Evolutionary conservation across 1,140 invertebrate species (phyloP).

Genomic region (Parapsyche elsis): DNA sequence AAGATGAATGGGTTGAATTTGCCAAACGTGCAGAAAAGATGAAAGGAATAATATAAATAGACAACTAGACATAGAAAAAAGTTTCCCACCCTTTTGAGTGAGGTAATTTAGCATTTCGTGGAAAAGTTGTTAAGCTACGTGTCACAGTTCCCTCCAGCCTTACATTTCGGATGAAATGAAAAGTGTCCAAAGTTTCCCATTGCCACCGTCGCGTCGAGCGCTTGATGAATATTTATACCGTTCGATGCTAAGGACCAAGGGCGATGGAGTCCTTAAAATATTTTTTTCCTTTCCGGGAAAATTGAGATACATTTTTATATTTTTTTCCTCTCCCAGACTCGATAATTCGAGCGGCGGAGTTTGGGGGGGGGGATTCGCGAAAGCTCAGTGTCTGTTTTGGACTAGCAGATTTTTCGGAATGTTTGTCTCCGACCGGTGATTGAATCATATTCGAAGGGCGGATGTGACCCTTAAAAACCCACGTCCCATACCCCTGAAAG

Average conservation of each 20-base stretch:
- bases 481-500: too few relatives aligned
- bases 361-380: too few relatives aligned
- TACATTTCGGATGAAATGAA: slow-evolving; percentile 20
- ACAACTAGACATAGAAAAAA: slow-evolving; percentile 13
- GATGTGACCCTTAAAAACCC: too few relatives aligned
- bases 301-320: too few relatives aligned
- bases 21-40: not conserved
- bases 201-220: not conserved
- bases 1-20: not conserved
- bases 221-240: slow-evolving; percentile 30
- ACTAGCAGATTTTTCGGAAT: too few relatives aligned
- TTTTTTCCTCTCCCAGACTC: too few relatives aligned
- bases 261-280: not conserved
- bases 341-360: too few relatives aligned
- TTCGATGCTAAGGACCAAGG: not conserved
- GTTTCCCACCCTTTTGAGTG: slow-evolving; percentile 8
- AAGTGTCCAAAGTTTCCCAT: slow-evolving; percentile 26
- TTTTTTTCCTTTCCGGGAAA: not conserved
- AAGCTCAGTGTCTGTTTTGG: too few relatives aligned
- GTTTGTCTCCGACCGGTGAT: too few relatives aligned
- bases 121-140: slow-evolving; percentile 26
- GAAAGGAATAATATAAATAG: slow-evolving; percentile 4
- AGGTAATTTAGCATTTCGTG: slow-evolving; percentile 31
- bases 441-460: too few relatives aligned
- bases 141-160: slow-evolving; percentile 21